phyloP scores from a whole-genome alignment of 2,113 vertebrate genomes.

The Podilymbus podiceps region DNA sequence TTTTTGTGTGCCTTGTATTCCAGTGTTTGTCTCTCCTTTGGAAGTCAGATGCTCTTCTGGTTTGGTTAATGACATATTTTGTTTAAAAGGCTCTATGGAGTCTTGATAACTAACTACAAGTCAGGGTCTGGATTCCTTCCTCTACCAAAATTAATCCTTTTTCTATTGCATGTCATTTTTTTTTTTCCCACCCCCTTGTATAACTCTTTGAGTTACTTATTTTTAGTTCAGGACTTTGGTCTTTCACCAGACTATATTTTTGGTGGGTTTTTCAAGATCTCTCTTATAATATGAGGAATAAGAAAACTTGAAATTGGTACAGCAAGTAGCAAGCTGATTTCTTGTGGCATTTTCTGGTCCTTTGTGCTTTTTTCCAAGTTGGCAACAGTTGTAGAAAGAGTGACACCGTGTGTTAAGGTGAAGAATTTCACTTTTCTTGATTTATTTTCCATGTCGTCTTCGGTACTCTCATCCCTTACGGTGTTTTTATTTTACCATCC shows the following conservation, averaged over 20 bases:
- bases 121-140: neutral
- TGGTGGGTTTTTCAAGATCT: neutral
- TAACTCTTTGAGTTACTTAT: neutral
- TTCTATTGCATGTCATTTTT: neutral
- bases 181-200: neutral
- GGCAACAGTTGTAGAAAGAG: neutral
- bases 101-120: neutral
- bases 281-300: neutral
- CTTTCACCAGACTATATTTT: neutral
- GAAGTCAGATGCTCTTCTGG: neutral
- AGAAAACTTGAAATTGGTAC: neutral
- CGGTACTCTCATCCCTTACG: neutral
- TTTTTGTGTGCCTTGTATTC: neutral
- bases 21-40: neutral
- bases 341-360: neutral
- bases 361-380: neutral
- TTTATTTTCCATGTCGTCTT: neutral
- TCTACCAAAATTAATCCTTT: neutral
- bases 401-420: constrained; percentile 15
- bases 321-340: neutral
- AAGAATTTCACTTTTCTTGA: neutral
- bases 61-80: neutral
- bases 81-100: neutral
- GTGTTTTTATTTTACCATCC: neutral
- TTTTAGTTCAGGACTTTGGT: neutral